A percentile compares a stretch with the other conserved stretches of the same genome.
Evolutionary conservation across 2,113 vertebrate genomes (phyloP).

Genomic region (Donacobius atricapilla): DNA sequence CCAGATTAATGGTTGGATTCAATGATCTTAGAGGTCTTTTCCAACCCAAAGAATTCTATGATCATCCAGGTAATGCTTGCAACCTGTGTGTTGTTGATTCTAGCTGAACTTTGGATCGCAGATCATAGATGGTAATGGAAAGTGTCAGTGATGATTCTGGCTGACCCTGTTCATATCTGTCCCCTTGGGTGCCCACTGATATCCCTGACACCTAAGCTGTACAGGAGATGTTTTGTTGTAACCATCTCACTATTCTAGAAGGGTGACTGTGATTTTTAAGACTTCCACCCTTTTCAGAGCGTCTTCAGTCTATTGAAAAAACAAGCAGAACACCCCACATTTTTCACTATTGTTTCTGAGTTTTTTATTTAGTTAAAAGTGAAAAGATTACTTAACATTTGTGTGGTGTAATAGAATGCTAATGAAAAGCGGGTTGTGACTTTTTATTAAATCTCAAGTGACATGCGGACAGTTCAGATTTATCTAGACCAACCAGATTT

Average conservation of each 20-base stretch:
- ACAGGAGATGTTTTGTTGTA: neutral
- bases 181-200: neutral
- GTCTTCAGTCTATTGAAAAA: neutral
- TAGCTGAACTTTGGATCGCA: constrained; percentile 6
- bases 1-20: neutral
- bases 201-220: neutral
- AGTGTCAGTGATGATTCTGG: constrained; percentile 6
- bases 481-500: neutral
- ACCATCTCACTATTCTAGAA: neutral
- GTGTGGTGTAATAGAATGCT: neutral
- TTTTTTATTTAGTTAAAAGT: neutral
- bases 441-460: neutral
- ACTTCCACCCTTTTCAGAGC: neutral
- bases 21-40: neutral
- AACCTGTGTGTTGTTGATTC: constrained; percentile 27
- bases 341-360: neutral
- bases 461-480: neutral
- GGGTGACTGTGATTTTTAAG: neutral
- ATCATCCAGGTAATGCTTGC: constrained; percentile 50
- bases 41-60: neutral
- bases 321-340: neutral
- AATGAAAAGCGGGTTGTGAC: neutral
- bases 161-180: neutral
- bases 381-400: neutral
- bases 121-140: constrained; percentile 22